Conservation (phyloP, 2,797 vertebrate genomes). For the Tiaroga cobitis region DNA sequence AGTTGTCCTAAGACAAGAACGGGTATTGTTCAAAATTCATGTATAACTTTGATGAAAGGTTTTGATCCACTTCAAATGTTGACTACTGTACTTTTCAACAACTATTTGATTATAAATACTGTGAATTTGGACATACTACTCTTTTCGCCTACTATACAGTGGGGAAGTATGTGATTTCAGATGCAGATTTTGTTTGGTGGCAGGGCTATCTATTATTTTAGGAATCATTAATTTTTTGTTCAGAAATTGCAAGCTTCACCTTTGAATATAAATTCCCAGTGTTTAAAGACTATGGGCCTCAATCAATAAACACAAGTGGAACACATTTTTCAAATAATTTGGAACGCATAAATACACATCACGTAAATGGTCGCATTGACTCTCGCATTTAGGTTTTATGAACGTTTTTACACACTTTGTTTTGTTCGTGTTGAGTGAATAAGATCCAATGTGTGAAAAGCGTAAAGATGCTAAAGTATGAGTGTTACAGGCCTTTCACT, state of each 20-base stretch:
- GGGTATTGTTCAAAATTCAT: too few species aligned
- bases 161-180: neutral
- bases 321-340: neutral
- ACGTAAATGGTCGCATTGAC: neutral
- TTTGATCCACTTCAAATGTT: too few species aligned
- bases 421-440: neutral
- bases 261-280: neutral
- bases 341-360: neutral
- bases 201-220: neutral
- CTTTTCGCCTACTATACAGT: neutral
- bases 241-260: neutral
- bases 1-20: too few species aligned
- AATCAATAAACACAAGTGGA: slow-evolving; percentile 1
- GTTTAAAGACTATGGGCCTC: neutral
- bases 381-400: neutral
- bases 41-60: too few species aligned
- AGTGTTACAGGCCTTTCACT: neutral
- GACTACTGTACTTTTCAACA: neutral
- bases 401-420: neutral
- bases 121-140: neutral
- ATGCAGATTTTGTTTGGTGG: neutral
- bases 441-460: neutral
- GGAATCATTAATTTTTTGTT: neutral
- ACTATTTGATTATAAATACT: neutral
- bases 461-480: too few species aligned